A percentile compares a stretch with the other conserved stretches of the same genome.
Conservation (phyloP, 1,140 invertebrate genomes). For the Sinella curviseta region DNA sequence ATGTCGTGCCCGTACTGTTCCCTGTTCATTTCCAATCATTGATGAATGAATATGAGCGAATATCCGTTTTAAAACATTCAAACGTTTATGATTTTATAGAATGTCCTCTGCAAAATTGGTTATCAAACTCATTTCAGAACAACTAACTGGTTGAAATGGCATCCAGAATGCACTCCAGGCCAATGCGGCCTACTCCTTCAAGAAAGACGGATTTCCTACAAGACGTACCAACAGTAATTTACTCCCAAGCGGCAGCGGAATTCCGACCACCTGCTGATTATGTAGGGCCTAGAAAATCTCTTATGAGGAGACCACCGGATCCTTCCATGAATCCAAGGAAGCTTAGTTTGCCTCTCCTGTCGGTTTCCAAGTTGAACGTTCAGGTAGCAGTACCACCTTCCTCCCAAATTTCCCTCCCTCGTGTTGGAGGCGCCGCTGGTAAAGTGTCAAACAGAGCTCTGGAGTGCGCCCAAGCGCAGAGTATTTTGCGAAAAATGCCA, state of each 20-base stretch:
- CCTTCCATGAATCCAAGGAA: conserved; percentile 4
- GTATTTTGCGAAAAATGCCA: not conserved
- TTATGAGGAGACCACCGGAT: not conserved
- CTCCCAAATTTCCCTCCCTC: not conserved
- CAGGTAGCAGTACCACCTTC: not conserved
- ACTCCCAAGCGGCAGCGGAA: not conserved
- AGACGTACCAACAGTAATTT: not conserved
- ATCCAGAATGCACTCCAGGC: not conserved
- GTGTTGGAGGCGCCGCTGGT: not conserved
- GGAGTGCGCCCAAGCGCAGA: not conserved
- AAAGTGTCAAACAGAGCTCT: not conserved
- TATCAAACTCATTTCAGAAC: no score
- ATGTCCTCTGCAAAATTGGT: no score
- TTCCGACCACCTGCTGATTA: not conserved
- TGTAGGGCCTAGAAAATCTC: not conserved
- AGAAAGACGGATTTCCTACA: not conserved
- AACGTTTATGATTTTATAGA: no score
- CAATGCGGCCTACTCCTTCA: not conserved
- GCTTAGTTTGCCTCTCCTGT: not conserved
- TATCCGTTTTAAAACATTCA: no score
- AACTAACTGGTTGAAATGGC: no score
- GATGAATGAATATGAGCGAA: no score
- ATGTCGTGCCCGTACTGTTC: no score
- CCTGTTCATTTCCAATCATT: no score
- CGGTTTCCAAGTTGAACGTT: not conserved